These are phyloP conservation scores for Oxyruncus cristatus DNA, from an alignment of 2,113 vertebrate genomes.

Conservation along the genomic window DNA sequence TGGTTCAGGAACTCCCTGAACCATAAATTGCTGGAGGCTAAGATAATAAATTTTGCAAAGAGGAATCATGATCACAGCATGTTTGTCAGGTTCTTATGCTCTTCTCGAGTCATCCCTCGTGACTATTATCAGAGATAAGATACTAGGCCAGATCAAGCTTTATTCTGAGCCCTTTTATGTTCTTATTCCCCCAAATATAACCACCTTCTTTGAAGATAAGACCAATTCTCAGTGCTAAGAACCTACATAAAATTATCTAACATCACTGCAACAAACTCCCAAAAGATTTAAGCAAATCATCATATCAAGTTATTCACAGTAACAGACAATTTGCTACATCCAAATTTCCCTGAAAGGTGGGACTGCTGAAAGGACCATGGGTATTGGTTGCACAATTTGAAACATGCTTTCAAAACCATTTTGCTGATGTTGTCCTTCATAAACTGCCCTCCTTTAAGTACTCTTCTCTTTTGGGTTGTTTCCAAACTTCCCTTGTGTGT, in stretches of 20 bases:
- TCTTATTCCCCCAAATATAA: background rate
- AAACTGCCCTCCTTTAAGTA: background rate
- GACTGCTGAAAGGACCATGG: background rate
- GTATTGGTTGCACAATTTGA: background rate
- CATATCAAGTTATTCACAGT: background rate
- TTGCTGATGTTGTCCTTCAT: background rate
- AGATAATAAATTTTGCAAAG: constrained; percentile 40
- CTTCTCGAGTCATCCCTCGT: background rate
- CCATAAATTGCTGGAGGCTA: constrained; percentile 43
- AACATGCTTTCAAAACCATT: background rate
- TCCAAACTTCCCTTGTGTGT: background rate
- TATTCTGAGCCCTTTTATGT: background rate
- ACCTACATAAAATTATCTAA: background rate
- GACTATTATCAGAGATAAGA: constrained; percentile 13
- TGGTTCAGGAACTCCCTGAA: constrained; percentile 33
- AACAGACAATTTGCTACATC: background rate
- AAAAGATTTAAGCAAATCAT: background rate
- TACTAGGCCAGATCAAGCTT: background rate
- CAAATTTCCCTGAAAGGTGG: background rate
- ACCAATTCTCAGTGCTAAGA: background rate
- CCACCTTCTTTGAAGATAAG: background rate
- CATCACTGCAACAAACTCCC: background rate
- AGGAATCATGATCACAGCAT: background rate
- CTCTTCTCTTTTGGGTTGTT: background rate
- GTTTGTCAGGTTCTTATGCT: background rate